Evolutionary conservation across 1,140 invertebrate genomes (phyloP), one percentile per base, ranked within the genome.

Genomic region (Neodiprion virginianus): DNA sequence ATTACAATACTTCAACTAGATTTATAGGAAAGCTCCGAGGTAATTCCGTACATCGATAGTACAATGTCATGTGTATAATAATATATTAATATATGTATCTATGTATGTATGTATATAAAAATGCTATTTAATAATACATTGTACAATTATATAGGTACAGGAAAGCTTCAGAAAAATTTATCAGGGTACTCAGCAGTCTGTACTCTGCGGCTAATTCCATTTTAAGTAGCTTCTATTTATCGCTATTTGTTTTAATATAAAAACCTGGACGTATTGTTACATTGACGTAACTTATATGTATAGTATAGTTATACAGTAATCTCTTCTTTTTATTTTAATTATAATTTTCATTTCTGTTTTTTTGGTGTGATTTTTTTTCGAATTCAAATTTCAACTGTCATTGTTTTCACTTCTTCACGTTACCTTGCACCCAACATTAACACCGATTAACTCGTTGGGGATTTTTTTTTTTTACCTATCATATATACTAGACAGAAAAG

Each of bases 191-290:
- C 53, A 7, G 53, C 53, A 61, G n/a, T 61, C 53, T 61, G 11
- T 61, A 61, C 53, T 61, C 53, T 12, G 53, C 8, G n/a, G n/a
- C n/a, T 17, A 14, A 14, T 14, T 61, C 53, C 53, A 61, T 61
- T 61, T 61, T 12, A 12, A 40, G 5, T 40, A 40, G 28, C 28
- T 40, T 40, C 28, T 40, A 12, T 61, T 14, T 61, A 61, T 61
- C n/a, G 8, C n/a, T 5, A 14, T 61, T 61, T 61, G 11, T 61
- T 61, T 61, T 61, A 14, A 61, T 61, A 61, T 14, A 61, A 61
- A 61, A 61, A 61, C 53, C 53, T 61, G 53, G 53, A 61, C 53
- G 53, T 61, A 61, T 61, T 8, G 53, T 61, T 61, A 40, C 28
- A 61, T 61, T 61, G 53, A 61, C 53, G 53, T 61, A 14, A 61